Conservation (phyloP, 2,888 invertebrate species). For the Actias luna region DNA sequence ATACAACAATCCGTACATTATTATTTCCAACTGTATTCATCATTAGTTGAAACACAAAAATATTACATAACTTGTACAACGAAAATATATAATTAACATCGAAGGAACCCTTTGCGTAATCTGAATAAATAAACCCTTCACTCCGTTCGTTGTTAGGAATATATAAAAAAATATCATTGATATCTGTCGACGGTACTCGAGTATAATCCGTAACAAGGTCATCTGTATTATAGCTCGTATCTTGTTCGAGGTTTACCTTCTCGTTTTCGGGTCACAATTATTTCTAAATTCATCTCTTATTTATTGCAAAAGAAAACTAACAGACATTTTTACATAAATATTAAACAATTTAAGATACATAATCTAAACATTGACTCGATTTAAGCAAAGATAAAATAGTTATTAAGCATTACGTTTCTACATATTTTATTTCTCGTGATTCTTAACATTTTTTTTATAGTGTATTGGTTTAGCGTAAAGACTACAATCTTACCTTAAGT, state of each 20-base stretch:
- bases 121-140: slow-evolving; percentile 1
- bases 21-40: no score
- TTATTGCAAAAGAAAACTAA: not conserved
- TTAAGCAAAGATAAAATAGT: not conserved
- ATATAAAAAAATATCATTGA: not conserved
- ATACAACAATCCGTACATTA: no score
- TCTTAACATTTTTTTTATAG: no score
- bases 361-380: not conserved
- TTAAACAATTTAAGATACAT: not conserved
- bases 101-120: not conserved
- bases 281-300: not conserved
- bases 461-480: no score
- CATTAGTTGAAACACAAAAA: not conserved
- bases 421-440: no score
- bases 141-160: not conserved
- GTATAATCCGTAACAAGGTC: not conserved
- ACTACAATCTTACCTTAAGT: no score
- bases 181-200: not conserved
- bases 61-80: not conserved
- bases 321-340: not conserved
- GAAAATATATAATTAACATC: not conserved
- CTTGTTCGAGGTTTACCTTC: not conserved
- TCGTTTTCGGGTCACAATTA: not conserved
- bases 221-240: slow-evolving; percentile 3
- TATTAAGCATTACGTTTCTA: no score